Evolutionary conservation across 2,888 invertebrate genomes (phyloP).

Genomic region (Agrilus mali): DNA sequence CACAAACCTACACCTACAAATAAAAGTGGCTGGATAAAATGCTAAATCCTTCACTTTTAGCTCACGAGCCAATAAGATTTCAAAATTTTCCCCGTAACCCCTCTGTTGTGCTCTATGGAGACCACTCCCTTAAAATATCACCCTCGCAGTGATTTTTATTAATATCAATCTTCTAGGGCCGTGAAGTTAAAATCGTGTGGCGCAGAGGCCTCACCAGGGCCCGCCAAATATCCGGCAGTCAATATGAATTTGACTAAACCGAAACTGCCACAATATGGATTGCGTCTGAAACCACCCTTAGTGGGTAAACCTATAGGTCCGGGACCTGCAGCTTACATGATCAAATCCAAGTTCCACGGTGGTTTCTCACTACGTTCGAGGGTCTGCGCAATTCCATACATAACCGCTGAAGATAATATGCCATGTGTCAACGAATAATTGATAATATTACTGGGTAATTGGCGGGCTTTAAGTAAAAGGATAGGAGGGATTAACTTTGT

Average conservation of each 20-base stretch:
- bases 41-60: no score
- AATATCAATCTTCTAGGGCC: background rate
- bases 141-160: no score
- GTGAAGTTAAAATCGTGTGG: background rate
- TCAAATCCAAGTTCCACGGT: conserved; percentile 35
- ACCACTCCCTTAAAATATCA: no score
- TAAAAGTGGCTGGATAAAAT: no score
- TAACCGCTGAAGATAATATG: conserved; percentile 46
- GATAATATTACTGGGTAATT: no score
- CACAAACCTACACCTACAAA: no score
- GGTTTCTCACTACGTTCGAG: conserved; percentile 50
- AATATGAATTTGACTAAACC: conserved; percentile 22
- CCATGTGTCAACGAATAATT: conserved; percentile 23
- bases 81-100: no score
- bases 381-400: conserved; percentile 43
- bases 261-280: conserved; percentile 25
- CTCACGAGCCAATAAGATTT: no score
- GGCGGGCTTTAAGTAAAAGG: no score
- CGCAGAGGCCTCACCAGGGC: conserved; percentile 28
- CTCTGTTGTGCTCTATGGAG: no score
- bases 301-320: conserved; percentile 32
- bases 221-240: conserved; percentile 31
- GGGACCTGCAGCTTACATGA: conserved; percentile 43
- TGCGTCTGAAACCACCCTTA: conserved; percentile 17
- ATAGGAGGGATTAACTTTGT: no score